Evolutionary conservation across 2,797 vertebrate genomes (phyloP), one percentile per base, ranked within the genome.

Genomic region (Miichthys miiuy): DNA sequence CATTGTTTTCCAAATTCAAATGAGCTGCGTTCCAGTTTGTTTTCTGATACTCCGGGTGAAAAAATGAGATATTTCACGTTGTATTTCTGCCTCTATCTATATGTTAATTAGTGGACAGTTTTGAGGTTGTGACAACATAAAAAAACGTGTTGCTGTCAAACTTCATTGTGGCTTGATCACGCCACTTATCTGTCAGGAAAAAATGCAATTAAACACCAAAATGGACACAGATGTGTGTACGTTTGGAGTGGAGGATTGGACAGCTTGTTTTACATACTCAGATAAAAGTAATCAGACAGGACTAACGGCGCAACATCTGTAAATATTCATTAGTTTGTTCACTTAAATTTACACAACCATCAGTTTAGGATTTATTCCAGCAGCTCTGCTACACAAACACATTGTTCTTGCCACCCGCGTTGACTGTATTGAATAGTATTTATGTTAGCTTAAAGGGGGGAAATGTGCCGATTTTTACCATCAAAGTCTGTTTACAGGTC

Each of bases 241-340:
- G n/a, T n/a, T n/a, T n/a, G n/a, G n/a, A n/a, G n/a, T n/a, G n/a
- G 44, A 63, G 42, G 77, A 75, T 54, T 42, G 48, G 57, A 51
- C 79, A 68, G 63, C 69, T 68, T n/a, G 42, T n/a, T 48, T 44
- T 47, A 14, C 80, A 56, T 16, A 52, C 52, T 50, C 41, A 74
- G 54, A 60, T 23, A 23, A 30, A 67, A 54, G 18, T 14, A 25
- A 76, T 68, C 69, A 52, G 68, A 23, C 63, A 17, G 1, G 44
- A 60, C 47, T 3, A 63, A 68, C 58, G 6, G 56, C 11, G 42
- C 21, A 30, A 48, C 75, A 66, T 75, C 61, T 74, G 55, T 21
- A 52, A 60, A 75, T 25, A 17, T 57, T 27, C 10, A 52, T 73
- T 6, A 10, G 12, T 66, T 61, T 16, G 42, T 68, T 79, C 9